Base-by-base conservation (phyloP, 92 coral and sea anemone species). In the Siderastrea radians region DNA sequence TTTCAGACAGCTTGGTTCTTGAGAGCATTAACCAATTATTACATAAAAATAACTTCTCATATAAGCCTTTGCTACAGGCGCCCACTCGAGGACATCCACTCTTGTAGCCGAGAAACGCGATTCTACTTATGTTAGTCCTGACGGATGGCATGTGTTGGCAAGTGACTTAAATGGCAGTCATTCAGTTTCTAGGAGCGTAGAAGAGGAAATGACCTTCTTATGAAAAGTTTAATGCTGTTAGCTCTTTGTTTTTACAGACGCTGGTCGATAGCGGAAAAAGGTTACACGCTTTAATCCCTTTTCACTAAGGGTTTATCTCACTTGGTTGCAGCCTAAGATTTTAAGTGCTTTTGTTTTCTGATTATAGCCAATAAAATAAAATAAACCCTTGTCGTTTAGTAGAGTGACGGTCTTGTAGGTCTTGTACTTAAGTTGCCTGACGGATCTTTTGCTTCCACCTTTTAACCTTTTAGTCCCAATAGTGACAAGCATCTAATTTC, bases 271-370 rank as follows among this genome's bases (percentile, higher is more conserved):
- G 12, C 61, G 61, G 12, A 55, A 55, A 2, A 7, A 55, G 61
- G 61, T 55, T 2, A 55, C 12, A 3, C 61, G 10, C 10, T 55
- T 55, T 55, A 14, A 55, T 10, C 66, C 66, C 6, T 26, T 61
- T 61, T 15, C 73, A 12, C 3, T 7, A 10, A 15, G 13, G 73
- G 15, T 68, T 68, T 68, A 38, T 7, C 51, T 45, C 15, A 3
- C 13, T 44, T 68, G 9, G 4, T 68, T 50, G 11, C 51, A 44
- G 46, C 70, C n/a, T 38, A 68, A 7, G 5, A 45, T 9, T 7
- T 68, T 15, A 68, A 68, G 73, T 68, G 73, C 14, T 68, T 68
- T 68, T 44, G 51, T 68, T 44, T 68, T 11, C 50, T 68, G 73
- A 68, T 68, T 68, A 44, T 68, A 55, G 73, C 38, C 38, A 26